A percentile compares a stretch with the other conserved stretches of the same genome.
Conservation (phyloP, 2,888 invertebrate genomes). For the Zele albiditarsus region DNA sequence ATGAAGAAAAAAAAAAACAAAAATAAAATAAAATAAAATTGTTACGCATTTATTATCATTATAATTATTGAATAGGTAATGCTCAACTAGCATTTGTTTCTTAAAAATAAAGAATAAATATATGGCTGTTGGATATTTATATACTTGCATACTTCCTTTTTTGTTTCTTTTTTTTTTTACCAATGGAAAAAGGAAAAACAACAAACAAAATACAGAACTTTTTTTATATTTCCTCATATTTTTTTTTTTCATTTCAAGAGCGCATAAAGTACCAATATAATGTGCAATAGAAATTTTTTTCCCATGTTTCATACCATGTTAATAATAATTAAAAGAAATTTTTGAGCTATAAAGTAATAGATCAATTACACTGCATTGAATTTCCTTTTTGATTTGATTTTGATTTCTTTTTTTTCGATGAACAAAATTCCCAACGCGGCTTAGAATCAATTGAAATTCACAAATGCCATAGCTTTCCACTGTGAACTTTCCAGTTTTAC, state of each 20-base stretch:
- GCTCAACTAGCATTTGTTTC: slow-evolving; percentile 74
- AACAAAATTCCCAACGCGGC: no score
- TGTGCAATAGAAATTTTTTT: no score
- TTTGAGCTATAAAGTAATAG: no score
- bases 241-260: background rate
- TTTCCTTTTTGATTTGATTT: no score
- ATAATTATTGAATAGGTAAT: slow-evolving; percentile 73
- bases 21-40: slow-evolving; percentile 60
- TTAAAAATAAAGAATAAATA: slow-evolving; percentile 73
- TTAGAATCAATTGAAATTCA: no score
- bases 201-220: background rate
- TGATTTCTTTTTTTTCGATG: no score
- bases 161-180: slow-evolving; percentile 21
- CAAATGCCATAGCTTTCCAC: no score
- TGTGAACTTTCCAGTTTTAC: no score
- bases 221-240: slow-evolving; percentile 6
- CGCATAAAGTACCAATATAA: no score
- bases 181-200: background rate
- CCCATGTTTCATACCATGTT: no score
- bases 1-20: slow-evolving; percentile 46
- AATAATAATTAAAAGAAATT: no score
- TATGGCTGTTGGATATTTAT: slow-evolving; percentile 73
- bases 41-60: slow-evolving; percentile 73
- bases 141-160: slow-evolving; percentile 57
- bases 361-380: no score